phyloP scores from a whole-genome alignment of 1,140 invertebrate genomes.

The Octopus bimaculoides region DNA sequence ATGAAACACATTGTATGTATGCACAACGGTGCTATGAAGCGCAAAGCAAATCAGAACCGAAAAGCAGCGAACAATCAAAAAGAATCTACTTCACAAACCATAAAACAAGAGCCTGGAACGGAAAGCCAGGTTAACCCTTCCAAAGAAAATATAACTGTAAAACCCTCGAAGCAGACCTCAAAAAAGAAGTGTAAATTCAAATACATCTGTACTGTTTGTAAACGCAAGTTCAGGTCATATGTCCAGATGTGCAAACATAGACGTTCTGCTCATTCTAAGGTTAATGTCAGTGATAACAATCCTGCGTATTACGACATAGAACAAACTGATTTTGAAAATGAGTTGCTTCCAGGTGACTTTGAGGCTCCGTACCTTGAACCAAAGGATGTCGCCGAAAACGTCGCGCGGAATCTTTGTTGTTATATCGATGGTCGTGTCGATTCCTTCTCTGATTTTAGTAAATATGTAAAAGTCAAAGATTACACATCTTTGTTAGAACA shows the following conservation, averaged over 20 bases:
- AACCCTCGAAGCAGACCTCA: neutral
- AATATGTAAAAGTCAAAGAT: constrained; percentile 28
- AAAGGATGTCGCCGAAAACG: constrained; percentile 30
- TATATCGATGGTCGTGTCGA: constrained; percentile 36
- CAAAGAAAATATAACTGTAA: neutral
- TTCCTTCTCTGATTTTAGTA: constrained; percentile 26
- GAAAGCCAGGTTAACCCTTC: neutral
- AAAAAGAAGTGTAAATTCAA: constrained; percentile 22
- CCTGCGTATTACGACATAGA: neutral
- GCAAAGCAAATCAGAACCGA: neutral
- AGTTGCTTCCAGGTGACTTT: neutral
- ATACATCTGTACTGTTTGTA: constrained; percentile 32
- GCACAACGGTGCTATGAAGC: constrained; percentile 11
- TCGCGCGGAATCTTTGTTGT: constrained; percentile 32
- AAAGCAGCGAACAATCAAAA: neutral
- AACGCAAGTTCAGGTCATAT: constrained; percentile 36
- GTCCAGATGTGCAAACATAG: constrained; percentile 37
- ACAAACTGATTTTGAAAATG: neutral
- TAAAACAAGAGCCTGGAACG: neutral
- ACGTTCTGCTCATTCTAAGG: constrained; percentile 26
- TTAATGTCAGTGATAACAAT: neutral
- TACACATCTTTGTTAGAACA: constrained; percentile 22
- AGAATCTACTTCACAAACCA: neutral
- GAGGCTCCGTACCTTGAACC: neutral
- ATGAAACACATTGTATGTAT: constrained; percentile 2